Evolutionary conservation across 2,888 invertebrate species (phyloP), one percentile per base, ranked within the genome.

Genomic region (Drosophila seclusa): DNA sequence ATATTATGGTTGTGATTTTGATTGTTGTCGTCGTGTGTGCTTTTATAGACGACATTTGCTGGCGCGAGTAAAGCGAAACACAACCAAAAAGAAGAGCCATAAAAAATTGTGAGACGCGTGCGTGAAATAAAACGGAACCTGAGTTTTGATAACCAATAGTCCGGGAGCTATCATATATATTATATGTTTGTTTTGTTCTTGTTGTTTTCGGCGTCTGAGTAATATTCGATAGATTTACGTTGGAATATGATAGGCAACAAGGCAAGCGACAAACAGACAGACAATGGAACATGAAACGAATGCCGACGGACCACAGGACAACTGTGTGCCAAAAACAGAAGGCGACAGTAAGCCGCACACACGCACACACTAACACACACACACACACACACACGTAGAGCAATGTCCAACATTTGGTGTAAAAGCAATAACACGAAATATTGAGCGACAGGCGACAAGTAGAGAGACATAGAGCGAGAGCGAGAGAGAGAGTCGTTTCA

Each of bases 41-140:
- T 66, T 82, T 85, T 86, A 69, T 79, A 75, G 73, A 72, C 83
- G 75, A 71, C 83, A 86, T 83, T 85, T 77, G 86, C 45, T 72
- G 76, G 83, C 83, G 79, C 80, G 86, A 82, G 88, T 73, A 78
- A 70, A 63, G 78, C 52, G 55, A 58, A 64, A 60, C 55, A 40
- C 60, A 60, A 68, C 54, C 16, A 24, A 38, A 49, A 55, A 59
- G 38, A 54, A 58, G 58, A 59, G 29, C 72, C 70, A 57, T 85
- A 82, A 68, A 87, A 87, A 85, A 82, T 73, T 69, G 76, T 52
- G 61, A 80, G 89, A 83, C 89, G 83, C 89, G 89, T 89, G 89
- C 82, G 79, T 75, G 74, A 71, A 85, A 75, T 55, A 61, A 29
- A 63, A 61, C 49, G 70, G 21, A 75, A 59, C 54, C 49, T 32